Percentiles rank a stretch among this genome's conserved stretches.
Conservation (phyloP, 1,140 invertebrate species). For the Apocrypta bakeri region DNA sequence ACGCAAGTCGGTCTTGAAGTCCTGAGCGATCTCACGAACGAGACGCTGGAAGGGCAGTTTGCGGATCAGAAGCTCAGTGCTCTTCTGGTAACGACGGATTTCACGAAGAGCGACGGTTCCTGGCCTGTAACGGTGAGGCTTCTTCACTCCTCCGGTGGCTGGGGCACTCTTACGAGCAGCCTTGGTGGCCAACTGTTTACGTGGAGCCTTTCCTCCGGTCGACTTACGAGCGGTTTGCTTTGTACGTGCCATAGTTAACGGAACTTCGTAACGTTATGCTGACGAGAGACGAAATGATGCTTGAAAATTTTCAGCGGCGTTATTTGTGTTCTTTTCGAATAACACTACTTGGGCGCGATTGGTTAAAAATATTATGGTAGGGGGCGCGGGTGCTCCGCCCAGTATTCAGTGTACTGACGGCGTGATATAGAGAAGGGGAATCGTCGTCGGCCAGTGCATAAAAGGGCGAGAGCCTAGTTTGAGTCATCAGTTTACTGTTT, state of each 20-base stretch:
- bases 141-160: constrained; percentile 84
- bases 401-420: background rate
- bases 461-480: too few species aligned
- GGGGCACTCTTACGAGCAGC: constrained; percentile 83
- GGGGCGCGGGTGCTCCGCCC: background rate
- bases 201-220: constrained; percentile 72
- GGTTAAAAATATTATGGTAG: background rate
- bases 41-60: constrained; percentile 91
- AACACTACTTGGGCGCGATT: background rate
- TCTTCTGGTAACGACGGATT: constrained; percentile 91
- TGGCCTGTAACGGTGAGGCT: constrained; percentile 75
- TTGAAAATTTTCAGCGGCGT: background rate
- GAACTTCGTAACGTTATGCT: background rate
- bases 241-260: background rate
- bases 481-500: too few species aligned
- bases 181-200: constrained; percentile 88
- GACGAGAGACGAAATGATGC: constrained; percentile 6
- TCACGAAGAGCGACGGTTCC: constrained; percentile 90
- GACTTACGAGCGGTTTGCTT: constrained; percentile 88
- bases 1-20: constrained; percentile 86
- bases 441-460: too few species aligned
- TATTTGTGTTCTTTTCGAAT: background rate
- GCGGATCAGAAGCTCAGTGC: constrained; percentile 87
- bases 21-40: constrained; percentile 90
- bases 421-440: too few species aligned